Conservation (phyloP, 2,888 invertebrate species). For the Drosophila maculinotata region DNA sequence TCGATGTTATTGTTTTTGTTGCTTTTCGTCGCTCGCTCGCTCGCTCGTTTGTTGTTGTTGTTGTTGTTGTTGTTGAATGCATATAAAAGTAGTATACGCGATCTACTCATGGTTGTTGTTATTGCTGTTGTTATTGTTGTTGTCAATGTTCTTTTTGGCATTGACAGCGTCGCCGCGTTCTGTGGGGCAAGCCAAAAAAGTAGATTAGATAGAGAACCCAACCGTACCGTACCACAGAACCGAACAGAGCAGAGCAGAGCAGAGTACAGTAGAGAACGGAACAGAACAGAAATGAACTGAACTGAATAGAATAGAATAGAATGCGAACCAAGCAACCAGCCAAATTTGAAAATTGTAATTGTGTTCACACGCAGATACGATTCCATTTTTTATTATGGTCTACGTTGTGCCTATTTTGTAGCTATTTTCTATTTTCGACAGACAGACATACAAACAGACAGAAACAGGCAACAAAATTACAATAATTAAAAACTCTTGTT, state of each 20-base stretch:
- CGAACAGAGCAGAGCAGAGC: slow-evolving; percentile 15
- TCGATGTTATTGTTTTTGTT: slow-evolving; percentile 32
- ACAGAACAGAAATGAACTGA: too few relatives aligned
- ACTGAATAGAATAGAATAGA: too few relatives aligned
- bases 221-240: slow-evolving; percentile 14
- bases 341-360: too few relatives aligned
- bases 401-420: slow-evolving; percentile 11
- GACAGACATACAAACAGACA: neutral
- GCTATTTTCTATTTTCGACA: slow-evolving; percentile 10
- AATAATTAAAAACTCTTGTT: slow-evolving; percentile 22
- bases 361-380: slow-evolving; percentile 37
- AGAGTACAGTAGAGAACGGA: slow-evolving; percentile 13
- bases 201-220: slow-evolving; percentile 66
- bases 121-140: slow-evolving; percentile 25
- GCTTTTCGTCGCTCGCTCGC: too few relatives aligned
- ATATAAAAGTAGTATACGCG: slow-evolving; percentile 12
- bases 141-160: slow-evolving; percentile 63
- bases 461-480: slow-evolving; percentile 17
- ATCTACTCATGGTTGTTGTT: slow-evolving; percentile 15
- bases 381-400: slow-evolving; percentile 39
- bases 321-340: too few relatives aligned
- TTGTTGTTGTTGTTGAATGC: slow-evolving; percentile 18
- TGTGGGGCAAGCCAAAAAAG: slow-evolving; percentile 54
- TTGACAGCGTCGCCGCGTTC: slow-evolving; percentile 43
- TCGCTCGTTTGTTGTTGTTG: slow-evolving; percentile 13